A percentile compares a stretch with the other conserved stretches of the same genome.
These are phyloP conservation scores for Rhopalosiphum nymphaeae DNA, from an alignment of 2,888 invertebrate genomes.

Conservation along the genomic window DNA sequence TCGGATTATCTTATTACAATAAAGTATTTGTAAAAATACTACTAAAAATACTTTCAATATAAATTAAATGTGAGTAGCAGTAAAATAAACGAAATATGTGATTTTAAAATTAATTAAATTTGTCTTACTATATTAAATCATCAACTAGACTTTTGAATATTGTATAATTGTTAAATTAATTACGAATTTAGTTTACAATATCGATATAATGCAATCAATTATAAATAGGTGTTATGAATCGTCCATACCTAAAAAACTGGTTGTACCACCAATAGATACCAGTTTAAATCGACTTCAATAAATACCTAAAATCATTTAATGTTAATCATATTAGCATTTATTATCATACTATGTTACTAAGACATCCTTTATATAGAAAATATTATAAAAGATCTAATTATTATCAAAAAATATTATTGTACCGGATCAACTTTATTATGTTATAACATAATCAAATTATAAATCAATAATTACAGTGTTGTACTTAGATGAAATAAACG, in stretches of 20 bases:
- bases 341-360: neutral
- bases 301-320: neutral
- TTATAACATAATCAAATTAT: neutral
- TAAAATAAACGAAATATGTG: neutral
- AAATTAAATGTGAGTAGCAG: neutral
- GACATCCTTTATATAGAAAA: neutral
- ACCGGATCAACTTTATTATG: neutral
- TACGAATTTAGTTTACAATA: neutral
- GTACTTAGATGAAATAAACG: neutral
- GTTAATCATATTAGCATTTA: neutral
- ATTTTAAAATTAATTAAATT: neutral
- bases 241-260: neutral
- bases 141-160: neutral
- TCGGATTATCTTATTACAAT: neutral
- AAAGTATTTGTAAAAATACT: neutral
- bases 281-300: neutral
- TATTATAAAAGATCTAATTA: neutral
- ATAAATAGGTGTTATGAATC: neutral
- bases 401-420: neutral
- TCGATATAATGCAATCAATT: neutral
- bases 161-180: neutral
- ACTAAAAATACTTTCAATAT: neutral
- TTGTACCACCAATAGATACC: neutral
- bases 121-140: neutral
- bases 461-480: neutral